Evolutionary conservation across 2,888 invertebrate genomes (phyloP).

Genomic region (Spilosoma lubricipeda): DNA sequence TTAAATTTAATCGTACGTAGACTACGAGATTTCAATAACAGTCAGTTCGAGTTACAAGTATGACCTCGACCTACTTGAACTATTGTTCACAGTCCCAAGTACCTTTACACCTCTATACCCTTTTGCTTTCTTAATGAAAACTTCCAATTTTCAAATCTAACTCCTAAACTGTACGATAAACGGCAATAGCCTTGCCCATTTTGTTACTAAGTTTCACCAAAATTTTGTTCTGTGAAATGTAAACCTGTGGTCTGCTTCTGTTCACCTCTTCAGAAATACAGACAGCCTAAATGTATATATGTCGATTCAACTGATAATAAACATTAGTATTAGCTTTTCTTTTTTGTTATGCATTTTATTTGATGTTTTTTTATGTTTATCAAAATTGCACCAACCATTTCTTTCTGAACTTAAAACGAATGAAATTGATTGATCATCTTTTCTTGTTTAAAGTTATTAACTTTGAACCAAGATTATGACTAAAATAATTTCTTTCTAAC

Average conservation of each 20-base stretch:
- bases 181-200: neutral
- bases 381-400: conserved; percentile 35
- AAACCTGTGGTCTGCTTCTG: too few relatives aligned
- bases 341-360: conserved; percentile 3
- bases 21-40: too few relatives aligned
- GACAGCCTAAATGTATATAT: neutral
- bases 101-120: too few relatives aligned
- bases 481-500: conserved; percentile 57
- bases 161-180: neutral
- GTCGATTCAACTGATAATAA: neutral
- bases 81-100: too few relatives aligned
- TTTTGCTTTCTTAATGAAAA: too few relatives aligned
- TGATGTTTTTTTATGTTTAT: conserved; percentile 17
- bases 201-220: too few relatives aligned
- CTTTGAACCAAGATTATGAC: conserved; percentile 56
- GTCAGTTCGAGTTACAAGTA: too few relatives aligned
- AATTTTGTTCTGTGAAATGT: too few relatives aligned
- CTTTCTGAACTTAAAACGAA: conserved; percentile 57
- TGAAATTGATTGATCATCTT: conserved; percentile 68
- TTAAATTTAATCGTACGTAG: too few relatives aligned
- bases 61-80: too few relatives aligned
- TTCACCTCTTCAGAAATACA: neutral
- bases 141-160: neutral
- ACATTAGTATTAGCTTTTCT: neutral
- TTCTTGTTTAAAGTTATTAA: conserved; percentile 49